Evolutionary conservation across 2,888 invertebrate genomes (phyloP), one percentile per base, ranked within the genome.

Genomic region (Cataglyphis altisquamis): DNA sequence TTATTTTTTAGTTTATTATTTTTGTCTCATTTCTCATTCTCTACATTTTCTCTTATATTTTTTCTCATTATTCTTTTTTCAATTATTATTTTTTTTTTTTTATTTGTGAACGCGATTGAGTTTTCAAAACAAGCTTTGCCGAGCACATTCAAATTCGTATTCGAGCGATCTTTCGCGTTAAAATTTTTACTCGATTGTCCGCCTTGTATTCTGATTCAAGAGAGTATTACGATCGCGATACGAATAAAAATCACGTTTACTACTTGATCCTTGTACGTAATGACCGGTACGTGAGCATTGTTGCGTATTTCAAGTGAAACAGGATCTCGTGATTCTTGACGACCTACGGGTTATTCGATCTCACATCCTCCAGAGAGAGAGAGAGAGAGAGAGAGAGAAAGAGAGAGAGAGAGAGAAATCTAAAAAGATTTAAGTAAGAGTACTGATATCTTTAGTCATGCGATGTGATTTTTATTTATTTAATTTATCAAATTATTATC

Each of bases 201-300:
- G 15, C 6, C 29, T 73, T 41, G 25, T 60, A 73, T 48, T 74
- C 45, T 32, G 62, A 73, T 73, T 74, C 15, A 62, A 74, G 45
- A 36, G 39, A 74, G 32, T 41, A 36, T 63, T 74, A 63, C 9
- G n/a, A 18, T 74, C 36, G 32, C 62, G 12, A 41, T n/a, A 45
- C 45, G 21, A 74, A 74, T 74, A 74, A 63, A 63, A 63, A 48
- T 74, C 74, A 10, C 5, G 21, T 48, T 21, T 48, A 48, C 18
- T 0, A 48, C 48, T 74, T 74, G 74, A 63, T 74, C 10, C 32
- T 73, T 25, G 60, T 41, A 74, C 21, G 48, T 63, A 63, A 74
- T 74, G 36, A 48, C 29, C 32, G 41, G 3, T 73, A 73, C 60
- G 73, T 29, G 73, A 73, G 60, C 29, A 73, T 72, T 72, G 57